These are phyloP conservation scores for Bombus sylvicola DNA, from an alignment of 1,140 invertebrate species.

Conservation along the genomic window DNA sequence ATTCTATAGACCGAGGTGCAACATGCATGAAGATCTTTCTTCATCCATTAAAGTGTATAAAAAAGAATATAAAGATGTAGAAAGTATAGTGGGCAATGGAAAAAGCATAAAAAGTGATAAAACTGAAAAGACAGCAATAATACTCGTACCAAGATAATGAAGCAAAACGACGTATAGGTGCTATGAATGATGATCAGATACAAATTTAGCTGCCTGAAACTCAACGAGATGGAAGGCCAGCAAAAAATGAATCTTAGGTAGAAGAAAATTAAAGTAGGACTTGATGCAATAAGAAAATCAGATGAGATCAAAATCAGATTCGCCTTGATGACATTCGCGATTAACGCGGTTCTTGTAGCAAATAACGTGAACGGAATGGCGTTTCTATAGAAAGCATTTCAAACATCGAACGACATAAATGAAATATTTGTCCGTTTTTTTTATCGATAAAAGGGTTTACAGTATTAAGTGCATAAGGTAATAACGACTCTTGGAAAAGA, in stretches of 20 bases:
- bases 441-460: neutral
- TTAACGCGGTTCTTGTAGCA: neutral
- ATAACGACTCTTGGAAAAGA: neutral
- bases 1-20: neutral
- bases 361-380: neutral
- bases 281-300: neutral
- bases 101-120: too few species aligned
- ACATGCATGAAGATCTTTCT: neutral
- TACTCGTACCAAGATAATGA: neutral
- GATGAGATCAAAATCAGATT: neutral
- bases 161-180: neutral
- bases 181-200: slow-evolving; percentile 18
- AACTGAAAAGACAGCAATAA: neutral
- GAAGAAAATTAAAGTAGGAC: neutral
- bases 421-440: neutral
- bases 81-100: neutral
- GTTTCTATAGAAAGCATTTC: neutral
- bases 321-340: slow-evolving; percentile 17
- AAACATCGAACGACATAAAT: neutral
- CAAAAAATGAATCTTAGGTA: neutral
- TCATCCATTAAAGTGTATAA: neutral
- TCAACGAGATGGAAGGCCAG: neutral
- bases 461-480: neutral
- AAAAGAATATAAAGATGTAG: neutral
- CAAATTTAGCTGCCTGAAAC: neutral